Base-by-base conservation (phyloP, 2,888 invertebrate genomes). In the Priapulus caudatus region DNA sequence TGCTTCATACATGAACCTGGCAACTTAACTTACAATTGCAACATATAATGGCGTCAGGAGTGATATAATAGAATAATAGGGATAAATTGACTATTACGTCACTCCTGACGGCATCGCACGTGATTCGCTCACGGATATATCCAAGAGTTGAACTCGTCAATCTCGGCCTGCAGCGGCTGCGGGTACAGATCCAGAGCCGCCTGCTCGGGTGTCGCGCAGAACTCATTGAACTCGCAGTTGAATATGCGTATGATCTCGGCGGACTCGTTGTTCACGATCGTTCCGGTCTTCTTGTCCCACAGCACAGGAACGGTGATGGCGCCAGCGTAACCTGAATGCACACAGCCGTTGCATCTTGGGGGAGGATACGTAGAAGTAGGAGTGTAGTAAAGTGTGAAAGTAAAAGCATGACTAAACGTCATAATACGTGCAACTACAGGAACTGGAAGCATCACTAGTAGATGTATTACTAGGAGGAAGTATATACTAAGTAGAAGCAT, bases 161-260 rank as follows among this genome's bases (percentile, higher is more conserved):
- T 69, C 33, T 62, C 52, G 2, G 47, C 46, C 20, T 60, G 56
- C 4, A 66, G 57, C 20, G 54, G 10, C 23, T 59, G 60, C 3
- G 69, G 67, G 55, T 68, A 69, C 3, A 67, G 52, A 56, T 68
- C 59, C 19, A 68, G 51, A 3, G 59, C 49, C 22, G 52, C 55
- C 52, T 67, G 66, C 49, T 62, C 64, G 1, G 56, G 56, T 0
- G 66, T 68, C 22, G 57, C 54, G 58, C 66, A 64, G 52, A 68
- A 67, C 10, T 55, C 62, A 51, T 68, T 66, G 56, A 69, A 68
- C 53, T 65, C 67, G 4, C 58, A 51, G 56, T 66, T 66, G 3
- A 69, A 53, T 66, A 68, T 69, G 4, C 66, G 59, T 20, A 69
- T 59, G n/a, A 69, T 67, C 56, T 69, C 69, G 51, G 64, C 63